Percentiles rank a stretch among this genome's conserved stretches.
Evolutionary conservation across 2,797 vertebrate species (phyloP).

Genomic region (Tarsius wallacei): DNA sequence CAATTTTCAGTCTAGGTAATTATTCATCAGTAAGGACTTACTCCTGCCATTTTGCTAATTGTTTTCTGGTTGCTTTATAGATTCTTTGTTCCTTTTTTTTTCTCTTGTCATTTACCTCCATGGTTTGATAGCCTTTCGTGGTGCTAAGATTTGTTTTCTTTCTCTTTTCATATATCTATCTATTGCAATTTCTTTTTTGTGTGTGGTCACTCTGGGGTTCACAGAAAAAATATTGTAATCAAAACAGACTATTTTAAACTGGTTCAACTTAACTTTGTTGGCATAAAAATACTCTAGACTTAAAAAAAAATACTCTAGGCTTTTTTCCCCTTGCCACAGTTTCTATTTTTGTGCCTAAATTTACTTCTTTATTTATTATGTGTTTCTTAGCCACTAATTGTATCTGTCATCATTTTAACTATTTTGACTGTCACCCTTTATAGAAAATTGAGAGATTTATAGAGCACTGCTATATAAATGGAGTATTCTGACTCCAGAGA

Average conservation of each 20-base stretch:
- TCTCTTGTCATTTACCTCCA: neutral
- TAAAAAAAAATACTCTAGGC: too few species aligned
- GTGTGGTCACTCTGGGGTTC: neutral
- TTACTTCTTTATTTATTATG: neutral
- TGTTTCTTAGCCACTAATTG: neutral
- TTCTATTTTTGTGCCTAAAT: neutral
- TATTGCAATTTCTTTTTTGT: neutral
- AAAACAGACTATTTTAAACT: neutral
- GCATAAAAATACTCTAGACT: neutral
- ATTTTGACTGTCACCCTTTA: neutral
- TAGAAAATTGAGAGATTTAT: neutral
- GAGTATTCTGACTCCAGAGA: neutral
- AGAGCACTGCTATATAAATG: neutral
- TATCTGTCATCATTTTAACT: neutral
- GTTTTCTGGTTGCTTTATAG: neutral
- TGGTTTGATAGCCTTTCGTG: neutral
- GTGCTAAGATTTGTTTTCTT: neutral
- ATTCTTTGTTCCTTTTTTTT: neutral
- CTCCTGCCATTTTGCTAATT: too few species aligned
- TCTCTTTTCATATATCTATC: neutral
- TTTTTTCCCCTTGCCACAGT: neutral
- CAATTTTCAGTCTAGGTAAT: neutral
- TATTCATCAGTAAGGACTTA: neutral
- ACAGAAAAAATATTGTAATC: neutral
- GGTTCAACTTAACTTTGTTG: neutral